These are phyloP conservation scores for Tenebrosternarchus preto DNA, from an alignment of 2,113 vertebrate genomes.

Conservation along the genomic window DNA sequence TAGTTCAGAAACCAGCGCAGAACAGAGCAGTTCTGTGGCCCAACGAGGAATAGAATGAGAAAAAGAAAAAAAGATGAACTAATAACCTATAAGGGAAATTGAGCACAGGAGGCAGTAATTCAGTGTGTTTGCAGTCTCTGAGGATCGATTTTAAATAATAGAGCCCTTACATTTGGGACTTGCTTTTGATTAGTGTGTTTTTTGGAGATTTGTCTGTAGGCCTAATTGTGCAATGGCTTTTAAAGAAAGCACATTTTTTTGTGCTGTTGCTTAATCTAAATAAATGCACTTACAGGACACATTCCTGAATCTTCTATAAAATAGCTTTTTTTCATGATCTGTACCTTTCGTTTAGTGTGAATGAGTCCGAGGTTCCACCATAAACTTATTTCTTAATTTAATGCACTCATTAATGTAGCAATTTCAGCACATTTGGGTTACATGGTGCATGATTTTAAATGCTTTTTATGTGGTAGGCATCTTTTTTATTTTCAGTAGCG, in stretches of 20 bases:
- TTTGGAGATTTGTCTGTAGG: constrained; percentile 23
- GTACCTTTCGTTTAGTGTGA: not conserved
- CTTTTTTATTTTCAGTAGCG: not conserved
- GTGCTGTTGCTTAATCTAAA: not conserved
- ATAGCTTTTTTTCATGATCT: not conserved
- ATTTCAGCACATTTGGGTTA: constrained; percentile 2
- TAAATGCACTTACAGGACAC: not conserved
- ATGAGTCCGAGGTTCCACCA: not conserved
- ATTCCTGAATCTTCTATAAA: not conserved
- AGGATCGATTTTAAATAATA: constrained; percentile 21
- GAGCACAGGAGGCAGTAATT: not conserved
- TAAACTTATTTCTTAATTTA: not conserved
- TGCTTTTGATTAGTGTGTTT: constrained; percentile 25
- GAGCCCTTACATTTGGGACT: not conserved
- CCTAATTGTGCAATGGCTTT: constrained; percentile 2
- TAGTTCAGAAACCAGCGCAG: not conserved
- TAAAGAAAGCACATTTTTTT: constrained; percentile 17
- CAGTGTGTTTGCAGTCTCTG: constrained; percentile 3
- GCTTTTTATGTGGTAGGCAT: not conserved
- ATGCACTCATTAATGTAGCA: not conserved
- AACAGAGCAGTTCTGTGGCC: not conserved
- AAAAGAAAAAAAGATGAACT: constrained; percentile 13
- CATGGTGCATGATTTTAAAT: not conserved
- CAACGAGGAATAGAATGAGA: not conserved
- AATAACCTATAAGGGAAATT: constrained; percentile 1